A percentile compares a stretch with the other conserved stretches of the same genome.
Conservation (phyloP, 2,888 invertebrate species). For the Meiosimyza platycephala region DNA sequence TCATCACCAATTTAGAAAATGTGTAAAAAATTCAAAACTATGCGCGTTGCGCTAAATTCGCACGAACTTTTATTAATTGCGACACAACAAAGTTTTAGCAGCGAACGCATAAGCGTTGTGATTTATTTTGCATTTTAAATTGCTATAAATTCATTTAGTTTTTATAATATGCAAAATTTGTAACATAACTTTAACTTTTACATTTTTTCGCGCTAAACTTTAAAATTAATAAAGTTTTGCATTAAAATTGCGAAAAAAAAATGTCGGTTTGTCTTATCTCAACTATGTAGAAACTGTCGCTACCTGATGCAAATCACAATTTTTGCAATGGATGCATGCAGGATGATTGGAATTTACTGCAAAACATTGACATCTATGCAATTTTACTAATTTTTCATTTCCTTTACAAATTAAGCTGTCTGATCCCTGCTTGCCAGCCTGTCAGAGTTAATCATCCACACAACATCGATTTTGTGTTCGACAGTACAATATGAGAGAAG, state of each 20-base stretch:
- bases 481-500: neutral
- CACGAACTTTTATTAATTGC: constrained; percentile 32
- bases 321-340: too few relatives aligned
- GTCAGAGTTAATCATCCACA: constrained; percentile 1
- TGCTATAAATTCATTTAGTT: neutral
- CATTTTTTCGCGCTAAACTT: neutral
- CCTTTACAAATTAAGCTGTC: constrained; percentile 13
- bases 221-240: constrained; percentile 10
- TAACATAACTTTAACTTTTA: neutral
- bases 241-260: too few relatives aligned
- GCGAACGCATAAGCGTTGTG: neutral
- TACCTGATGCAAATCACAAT: too few relatives aligned
- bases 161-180: neutral
- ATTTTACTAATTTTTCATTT: constrained; percentile 1
- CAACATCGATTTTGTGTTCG: constrained; percentile 1
- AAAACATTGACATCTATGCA: too few relatives aligned
- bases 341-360: too few relatives aligned
- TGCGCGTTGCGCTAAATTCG: neutral
- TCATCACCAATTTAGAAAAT: neutral
- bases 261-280: too few relatives aligned
- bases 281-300: too few relatives aligned
- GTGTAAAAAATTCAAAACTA: neutral
- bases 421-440: neutral
- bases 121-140: constrained; percentile 15
- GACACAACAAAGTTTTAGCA: constrained; percentile 25